Percentiles rank a stretch among this genome's conserved stretches.
These are phyloP conservation scores for Copidosoma aretas DNA, from an alignment of 2,888 invertebrate species.

Conservation along the genomic window DNA sequence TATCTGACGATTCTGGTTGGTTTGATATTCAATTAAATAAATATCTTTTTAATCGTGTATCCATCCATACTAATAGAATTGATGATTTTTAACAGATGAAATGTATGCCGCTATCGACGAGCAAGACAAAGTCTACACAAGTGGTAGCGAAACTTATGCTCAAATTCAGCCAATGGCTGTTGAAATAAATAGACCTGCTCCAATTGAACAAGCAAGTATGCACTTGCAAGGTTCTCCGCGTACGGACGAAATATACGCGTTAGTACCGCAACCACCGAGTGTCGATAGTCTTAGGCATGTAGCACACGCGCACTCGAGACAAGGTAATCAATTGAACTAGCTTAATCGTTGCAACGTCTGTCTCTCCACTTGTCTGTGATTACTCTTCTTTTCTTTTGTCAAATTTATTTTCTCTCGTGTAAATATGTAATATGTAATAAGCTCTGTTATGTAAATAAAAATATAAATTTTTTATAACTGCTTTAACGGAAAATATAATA, in stretches of 20 bases:
- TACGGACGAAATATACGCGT: conserved; percentile 53
- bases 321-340: conserved; percentile 60
- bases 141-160: conserved; percentile 86
- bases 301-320: conserved; percentile 69
- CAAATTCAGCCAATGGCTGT: conserved; percentile 73
- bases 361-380: too few relatives aligned
- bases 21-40: too few relatives aligned
- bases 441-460: conserved; percentile 31
- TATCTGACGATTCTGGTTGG: conserved; percentile 87
- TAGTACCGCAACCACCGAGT: conserved; percentile 68
- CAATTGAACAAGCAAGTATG: conserved; percentile 58
- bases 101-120: conserved; percentile 92
- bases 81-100: conserved; percentile 71
- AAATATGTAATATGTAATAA: background rate
- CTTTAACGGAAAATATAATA: conserved; percentile 24
- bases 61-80: background rate
- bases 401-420: conserved; percentile 26
- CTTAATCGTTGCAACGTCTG: conserved; percentile 16
- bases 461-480: conserved; percentile 30
- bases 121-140: conserved; percentile 71
- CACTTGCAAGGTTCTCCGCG: conserved; percentile 50
- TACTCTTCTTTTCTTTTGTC: conserved; percentile 5
- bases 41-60: too few relatives aligned
- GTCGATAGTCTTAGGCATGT: conserved; percentile 70
- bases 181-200: conserved; percentile 60